Evolutionary conservation across 2,888 invertebrate species (phyloP).

Genomic region (Nyleta sp.): DNA sequence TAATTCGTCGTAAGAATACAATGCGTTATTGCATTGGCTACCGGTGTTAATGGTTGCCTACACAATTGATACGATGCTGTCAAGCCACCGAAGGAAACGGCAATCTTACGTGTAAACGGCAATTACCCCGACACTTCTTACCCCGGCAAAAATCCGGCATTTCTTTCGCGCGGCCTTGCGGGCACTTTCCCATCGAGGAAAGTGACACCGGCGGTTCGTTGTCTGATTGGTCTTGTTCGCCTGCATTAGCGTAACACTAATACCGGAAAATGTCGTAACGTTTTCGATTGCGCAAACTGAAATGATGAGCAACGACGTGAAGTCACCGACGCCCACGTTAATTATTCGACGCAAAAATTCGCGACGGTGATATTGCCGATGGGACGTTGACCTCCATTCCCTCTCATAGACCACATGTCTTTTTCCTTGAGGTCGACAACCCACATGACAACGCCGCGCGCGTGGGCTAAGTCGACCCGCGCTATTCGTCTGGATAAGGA

Average conservation of each 20-base stretch:
- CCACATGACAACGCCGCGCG: constrained; percentile 44
- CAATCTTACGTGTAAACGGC: no score
- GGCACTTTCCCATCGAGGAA: not conserved
- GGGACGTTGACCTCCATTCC: constrained; percentile 62
- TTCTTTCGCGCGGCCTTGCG: no score
- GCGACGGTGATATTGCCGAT: constrained; percentile 24
- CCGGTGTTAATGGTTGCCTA: no score
- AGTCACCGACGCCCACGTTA: constrained; percentile 62
- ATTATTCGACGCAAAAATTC: constrained; percentile 53
- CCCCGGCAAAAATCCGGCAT: no score
- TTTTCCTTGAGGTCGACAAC: constrained; percentile 58
- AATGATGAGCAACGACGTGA: constrained; percentile 55
- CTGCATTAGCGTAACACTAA: constrained; percentile 27
- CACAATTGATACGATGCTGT: no score
- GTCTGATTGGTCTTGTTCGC: constrained; percentile 18
- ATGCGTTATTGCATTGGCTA: no score
- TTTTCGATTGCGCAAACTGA: constrained; percentile 32
- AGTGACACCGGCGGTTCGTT: constrained; percentile 24
- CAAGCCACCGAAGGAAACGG: not conserved
- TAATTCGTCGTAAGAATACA: constrained; percentile 24
- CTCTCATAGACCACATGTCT: constrained; percentile 43
- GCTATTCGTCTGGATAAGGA: constrained; percentile 38
- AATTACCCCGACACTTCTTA: no score
- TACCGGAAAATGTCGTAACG: constrained; percentile 47
- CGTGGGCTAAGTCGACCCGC: constrained; percentile 48